These are phyloP conservation scores for Conistra vaccinii DNA, from an alignment of 2,888 invertebrate genomes.

Conservation along the genomic window DNA sequence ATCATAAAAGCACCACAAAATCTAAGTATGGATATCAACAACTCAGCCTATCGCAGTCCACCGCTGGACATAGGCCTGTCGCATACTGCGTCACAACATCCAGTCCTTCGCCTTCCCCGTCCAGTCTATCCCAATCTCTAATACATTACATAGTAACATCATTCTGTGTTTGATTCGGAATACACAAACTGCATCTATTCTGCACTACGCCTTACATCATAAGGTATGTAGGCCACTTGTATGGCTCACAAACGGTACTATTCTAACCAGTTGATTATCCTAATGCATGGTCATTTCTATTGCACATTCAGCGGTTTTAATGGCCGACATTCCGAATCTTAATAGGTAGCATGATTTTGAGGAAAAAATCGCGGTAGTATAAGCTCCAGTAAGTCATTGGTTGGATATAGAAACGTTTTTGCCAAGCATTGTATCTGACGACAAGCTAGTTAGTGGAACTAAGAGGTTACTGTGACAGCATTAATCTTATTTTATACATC, in stretches of 20 bases:
- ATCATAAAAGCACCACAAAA: not conserved
- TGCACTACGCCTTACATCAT: constrained; percentile 40
- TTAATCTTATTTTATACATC: too few relatives aligned
- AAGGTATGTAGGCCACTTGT: constrained; percentile 56
- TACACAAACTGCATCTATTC: constrained; percentile 34
- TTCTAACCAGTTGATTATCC: constrained; percentile 58
- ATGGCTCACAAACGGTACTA: constrained; percentile 56
- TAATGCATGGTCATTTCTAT: constrained; percentile 45
- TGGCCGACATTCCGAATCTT: constrained; percentile 40
- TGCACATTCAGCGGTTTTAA: constrained; percentile 45
- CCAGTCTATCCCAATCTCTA: too few relatives aligned
- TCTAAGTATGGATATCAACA: not conserved
- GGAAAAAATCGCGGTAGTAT: constrained; percentile 32
- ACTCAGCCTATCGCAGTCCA: too few relatives aligned
- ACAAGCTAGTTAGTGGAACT: not conserved
- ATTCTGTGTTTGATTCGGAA: not conserved
- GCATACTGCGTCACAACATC: too few relatives aligned
- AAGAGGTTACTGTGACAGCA: not conserved
- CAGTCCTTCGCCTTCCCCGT: too few relatives aligned
- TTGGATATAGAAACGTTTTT: not conserved
- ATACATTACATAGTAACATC: not conserved
- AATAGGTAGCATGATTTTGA: constrained; percentile 25
- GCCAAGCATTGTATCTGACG: not conserved
- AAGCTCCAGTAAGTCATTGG: constrained; percentile 22
- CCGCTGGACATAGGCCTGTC: too few relatives aligned